Evolutionary conservation across 2,113 vertebrate species (phyloP), one percentile per base, ranked within the genome.

Genomic region (Nibea albiflora): DNA sequence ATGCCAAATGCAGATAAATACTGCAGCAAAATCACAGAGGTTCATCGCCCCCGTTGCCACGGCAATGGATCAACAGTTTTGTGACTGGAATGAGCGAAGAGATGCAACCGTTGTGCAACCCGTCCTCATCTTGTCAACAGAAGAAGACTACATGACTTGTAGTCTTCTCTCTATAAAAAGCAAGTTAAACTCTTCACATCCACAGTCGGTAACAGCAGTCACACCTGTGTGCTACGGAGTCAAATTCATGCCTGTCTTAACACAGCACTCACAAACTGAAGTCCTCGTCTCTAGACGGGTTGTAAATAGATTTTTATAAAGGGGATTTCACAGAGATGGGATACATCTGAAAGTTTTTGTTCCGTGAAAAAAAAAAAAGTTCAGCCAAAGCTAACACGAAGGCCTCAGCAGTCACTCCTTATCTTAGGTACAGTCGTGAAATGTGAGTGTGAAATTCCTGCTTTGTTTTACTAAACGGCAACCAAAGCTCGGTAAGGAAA

Each of bases 1-100:
- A 19, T 17, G 56, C 22, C 69, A 68, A 73, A 76, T 46, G 65
- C 68, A 69, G 52, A 80, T 84, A 74, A 44, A 88, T 76, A 67
- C n/a, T 22, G 65, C 58, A 61, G 76, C 46, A 42, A 31, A 11
- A 26, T 58, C 68, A 49, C 20, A 8, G 11, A 39, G 73, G 61
- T 63, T 77, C 28, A 26, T 72, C 6, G 11, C 72, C 57, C 56
- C 73, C 58, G 83, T 84, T 80, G 28, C 62, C 72, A 61, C 19
- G 67, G 78, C 44, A 61, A 75, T 17, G 11, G 11, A 44, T 63
- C 62, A 71, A 73, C 70, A 65, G 20, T 56, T 71, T 76, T 66
- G 56, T 61, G 63, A 49, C 56, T 17, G 26, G 64, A 63, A 35
- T 16, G 17, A 35, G 11, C 12, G 22, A 19, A 28, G 50, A 57